phyloP scores from a whole-genome alignment of 1,140 invertebrate genomes.

The Chlorops oryzae region DNA sequence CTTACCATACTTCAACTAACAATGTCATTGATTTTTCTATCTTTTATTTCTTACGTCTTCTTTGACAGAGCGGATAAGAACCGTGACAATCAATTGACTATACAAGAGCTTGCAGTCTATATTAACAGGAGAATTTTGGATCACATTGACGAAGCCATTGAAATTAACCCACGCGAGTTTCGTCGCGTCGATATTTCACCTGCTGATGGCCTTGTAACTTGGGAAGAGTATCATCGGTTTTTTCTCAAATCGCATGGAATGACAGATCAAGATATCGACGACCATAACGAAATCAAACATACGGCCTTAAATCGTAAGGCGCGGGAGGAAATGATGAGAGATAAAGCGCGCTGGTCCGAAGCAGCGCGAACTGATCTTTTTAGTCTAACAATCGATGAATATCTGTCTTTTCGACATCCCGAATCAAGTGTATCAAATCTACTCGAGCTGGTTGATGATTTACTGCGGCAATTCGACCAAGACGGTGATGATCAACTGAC shows the following conservation, averaged over 20 bases:
- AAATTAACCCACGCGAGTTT: constrained; percentile 69
- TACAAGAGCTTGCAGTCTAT: constrained; percentile 64
- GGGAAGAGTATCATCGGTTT: constrained; percentile 72
- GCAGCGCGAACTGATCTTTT: constrained; percentile 68
- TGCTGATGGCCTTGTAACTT: constrained; percentile 68
- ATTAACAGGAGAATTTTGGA: constrained; percentile 68
- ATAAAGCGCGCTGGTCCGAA: constrained; percentile 74
- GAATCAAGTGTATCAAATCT: constrained; percentile 72
- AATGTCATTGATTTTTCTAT: background rate
- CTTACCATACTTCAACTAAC: background rate
- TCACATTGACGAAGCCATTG: constrained; percentile 65
- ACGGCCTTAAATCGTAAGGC: constrained; percentile 46
- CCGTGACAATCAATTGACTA: constrained; percentile 56
- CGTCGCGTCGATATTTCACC: constrained; percentile 66
- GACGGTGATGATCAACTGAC: constrained; percentile 67
- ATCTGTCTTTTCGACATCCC: constrained; percentile 74
- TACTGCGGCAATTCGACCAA: constrained; percentile 69
- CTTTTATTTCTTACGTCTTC: background rate
- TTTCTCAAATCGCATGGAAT: constrained; percentile 65
- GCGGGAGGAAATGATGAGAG: constrained; percentile 62
- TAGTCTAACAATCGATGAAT: constrained; percentile 68
- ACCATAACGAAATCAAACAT: constrained; percentile 62
- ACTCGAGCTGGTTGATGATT: constrained; percentile 65
- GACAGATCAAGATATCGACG: constrained; percentile 57
- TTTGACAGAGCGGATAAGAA: constrained; percentile 61